Base-by-base conservation (phyloP, 2,797 vertebrate genomes). In the Australoheros facetus region DNA sequence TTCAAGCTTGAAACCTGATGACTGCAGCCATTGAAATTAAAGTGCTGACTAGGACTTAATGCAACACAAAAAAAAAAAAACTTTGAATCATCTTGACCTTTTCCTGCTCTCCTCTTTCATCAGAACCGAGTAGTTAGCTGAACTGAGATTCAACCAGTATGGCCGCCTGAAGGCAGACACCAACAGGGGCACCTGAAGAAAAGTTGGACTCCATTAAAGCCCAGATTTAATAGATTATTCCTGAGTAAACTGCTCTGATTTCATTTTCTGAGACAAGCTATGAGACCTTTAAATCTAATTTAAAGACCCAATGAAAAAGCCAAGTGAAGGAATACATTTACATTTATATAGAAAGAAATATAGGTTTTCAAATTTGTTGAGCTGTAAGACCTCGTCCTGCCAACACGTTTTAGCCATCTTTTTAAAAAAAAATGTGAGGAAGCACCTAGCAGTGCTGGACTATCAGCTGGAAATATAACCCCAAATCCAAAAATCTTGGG, bases 71-170 rank as follows among this genome's bases (percentile, higher is more conserved):
- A n/a, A 69, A 30, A 62, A 26, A 42, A 57, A 55, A 57, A 55
- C 3, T 11, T 71, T 48, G 66, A 78, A 78, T 70, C 78, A 70
- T 81, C 80, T 70, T 28, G 70, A 77, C 82, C 81, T 81, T 81
- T 73, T 12, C 42, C 45, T 1, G 34, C 71, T 64, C 78, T 66
- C n/a, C 71, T 73, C 74, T 75, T 83, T 80, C 45, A 3, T 32
- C 17, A 28, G 26, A 69, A 45, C 42, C 64, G 51, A 71, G 79
- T 66, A 30, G 71, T 79, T 17, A 60, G 53, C 56, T 3, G 4
- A 69, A 30, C 48, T n/a, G 1, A 45, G 34, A 64, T 57, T 72
- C 2, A 17, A 73, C 55, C 71, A 4, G 23, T 6, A 37, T 9
- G 62, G 64, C 13, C 3, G 11, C 56, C 45, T 37, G 23, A 48